Base-by-base conservation (phyloP, 92 coral and sea anemone genomes). In the Zoanthus sansibaricus region DNA sequence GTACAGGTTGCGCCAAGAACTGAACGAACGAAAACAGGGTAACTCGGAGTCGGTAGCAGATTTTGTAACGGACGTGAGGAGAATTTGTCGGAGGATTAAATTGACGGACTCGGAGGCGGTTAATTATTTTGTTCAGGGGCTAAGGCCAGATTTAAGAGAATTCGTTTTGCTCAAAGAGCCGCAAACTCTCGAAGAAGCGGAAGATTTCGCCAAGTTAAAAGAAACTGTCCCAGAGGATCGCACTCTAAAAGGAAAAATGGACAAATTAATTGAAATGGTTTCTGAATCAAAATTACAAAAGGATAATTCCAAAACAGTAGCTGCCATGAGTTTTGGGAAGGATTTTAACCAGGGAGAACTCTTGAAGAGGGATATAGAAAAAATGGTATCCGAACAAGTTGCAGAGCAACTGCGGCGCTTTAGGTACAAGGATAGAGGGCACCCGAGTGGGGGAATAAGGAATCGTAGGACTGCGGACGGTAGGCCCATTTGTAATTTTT, bases 201-300 rank as follows among this genome's bases (percentile, higher is more conserved):
- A 82, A 58, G 75, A 64, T 33, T 69, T 45, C 32, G 86, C 86
- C 1, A 82, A 62, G 21, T 66, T 82, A 49, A 82, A 82, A 82
- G 86, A 82, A 82, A 64, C 86, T 3, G 86, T 70, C 15, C 86
- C 86, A n/a, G 86, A 82, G 25, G 74, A 77, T 18, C 82, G 48
- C 12, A 77, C 86, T 6, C 9, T 47, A 11, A 44, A 15, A 9
- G 83, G 69, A 66, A 82, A 82, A 82, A 82, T 66, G 55, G 86
- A 82, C 46, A 18, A 66, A 66, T 14, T 82, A 44, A 16, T 64
- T n/a, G 59, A 74, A 18, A 45, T 74, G 30, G 37, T 74, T 74
- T 74, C 78, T 0, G 55, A 46, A 12, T n/a, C 58, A 20, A 47
- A 47, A 74, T n/a, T 74, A n/a, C 78, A 47, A 46, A 74, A 74